Base-by-base conservation (phyloP, 2,888 invertebrate genomes). In the Ypsolopha scabrella region DNA sequence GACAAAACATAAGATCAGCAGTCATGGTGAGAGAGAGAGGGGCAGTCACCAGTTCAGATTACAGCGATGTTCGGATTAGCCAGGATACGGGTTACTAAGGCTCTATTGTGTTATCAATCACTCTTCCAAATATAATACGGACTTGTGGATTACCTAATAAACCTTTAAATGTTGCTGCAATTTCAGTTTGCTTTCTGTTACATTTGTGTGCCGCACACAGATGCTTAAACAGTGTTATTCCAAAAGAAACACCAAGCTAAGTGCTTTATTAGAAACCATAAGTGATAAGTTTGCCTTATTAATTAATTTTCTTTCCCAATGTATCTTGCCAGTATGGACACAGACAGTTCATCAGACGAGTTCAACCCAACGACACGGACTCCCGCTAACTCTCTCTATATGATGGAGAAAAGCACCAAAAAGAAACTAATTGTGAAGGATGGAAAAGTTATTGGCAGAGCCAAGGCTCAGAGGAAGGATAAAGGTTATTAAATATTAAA, bases 331-430 rank as follows among this genome's bases (percentile, higher is more conserved):
- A 88, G 88, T 53, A 76, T 87, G 79, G 88, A 89, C 55, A 81
- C 88, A 0, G 89, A 89, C 56, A 83, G 81, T 51, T 83, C 86
- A 0, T 85, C 88, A 0, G 87, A 87, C 8, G 87, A 87, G n/a
- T 41, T 24, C 41, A 13, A 35, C 34, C 72, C 75, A 0, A 57
- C 73, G 69, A 55, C 88, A 0, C 64, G 80, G 0, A 80, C 83
- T 1, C 82, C 89, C 46, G 89, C 90, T 9, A 88, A 89, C 60
- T 90, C 90, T 14, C 76, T 94, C 6, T 94, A 94, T 63, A 92
- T 94, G 91, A 89, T 91, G 70, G 94, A 94, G 69, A 94, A 94
- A 63, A 90, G 91, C 36, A 90, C 88, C 53, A 94, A 94, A 69
- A 94, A 94, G 63, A 91, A 91, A 56, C 75, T 92, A 0, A 80